Evolutionary conservation across 2,797 vertebrate species (phyloP), one percentile per base, ranked within the genome.

Genomic region (Furcifer pardalis): DNA sequence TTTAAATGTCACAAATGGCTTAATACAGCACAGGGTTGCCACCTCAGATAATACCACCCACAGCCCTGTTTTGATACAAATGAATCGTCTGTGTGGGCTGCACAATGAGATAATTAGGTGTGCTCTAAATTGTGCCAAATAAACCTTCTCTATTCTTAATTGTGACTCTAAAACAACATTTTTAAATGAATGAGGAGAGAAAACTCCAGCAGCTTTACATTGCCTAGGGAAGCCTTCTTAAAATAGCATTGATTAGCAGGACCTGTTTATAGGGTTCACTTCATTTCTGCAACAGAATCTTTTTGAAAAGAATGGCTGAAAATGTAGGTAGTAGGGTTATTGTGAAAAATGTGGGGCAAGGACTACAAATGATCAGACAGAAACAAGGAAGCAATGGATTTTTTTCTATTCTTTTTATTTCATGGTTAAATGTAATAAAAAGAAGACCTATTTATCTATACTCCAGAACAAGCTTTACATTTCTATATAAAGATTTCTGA

Each of bases 351-450:
- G 17, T 76, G 72, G 60, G 44, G 49, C 62, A 83, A 66, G 52
- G 17, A 62, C 17, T 17, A 60, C 40, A 89, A 78, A 30, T 49
- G 35, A 23, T 30, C 72, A 80, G 3, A 75, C 27, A 69, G 4
- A 85, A 77, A 30, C 1, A 87, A 84, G 40, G 83, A 83, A 42
- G 71, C 5, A 79, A 82, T 60, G 63, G 46, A 2, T 15, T n/a
- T 75, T 79, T 52, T 52, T 62, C 27, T 37, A 4, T 2, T 40
- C 5, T 79, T 87, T 89, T 81, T 88, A 56, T 87, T 83, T 52
- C 66, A 60, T 80, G 52, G 8, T 83, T 92, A 91, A 79, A 91
- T 84, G 89, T 72, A 86, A 89, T 10, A 87, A 84, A 72, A 84
- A n/a, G 65, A 85, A 44, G 79, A 90, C 32, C 17, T 86, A 84